These are phyloP conservation scores for Linurgus olivaceus DNA, from an alignment of 2,797 vertebrate genomes.

Conservation along the genomic window DNA sequence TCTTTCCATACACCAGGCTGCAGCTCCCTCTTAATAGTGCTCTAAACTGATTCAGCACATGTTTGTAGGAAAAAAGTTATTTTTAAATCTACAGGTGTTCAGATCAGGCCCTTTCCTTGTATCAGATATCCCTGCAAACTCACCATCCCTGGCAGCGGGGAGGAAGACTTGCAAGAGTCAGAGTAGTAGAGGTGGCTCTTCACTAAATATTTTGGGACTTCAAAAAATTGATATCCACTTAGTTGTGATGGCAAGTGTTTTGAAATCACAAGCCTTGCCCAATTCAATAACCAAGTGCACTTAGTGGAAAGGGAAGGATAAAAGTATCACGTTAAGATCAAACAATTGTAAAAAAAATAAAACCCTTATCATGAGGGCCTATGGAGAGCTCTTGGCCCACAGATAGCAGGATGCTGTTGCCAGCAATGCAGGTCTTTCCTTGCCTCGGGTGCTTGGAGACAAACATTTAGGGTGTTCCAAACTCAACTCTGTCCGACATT, in stretches of 20 bases:
- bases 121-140: neutral
- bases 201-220: neutral
- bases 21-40: neutral
- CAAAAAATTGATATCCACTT: neutral
- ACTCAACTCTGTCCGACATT: neutral
- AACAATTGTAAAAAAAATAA: neutral
- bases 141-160: neutral
- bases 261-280: neutral
- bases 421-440: neutral
- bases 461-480: neutral
- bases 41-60: neutral
- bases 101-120: neutral
- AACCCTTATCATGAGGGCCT: neutral
- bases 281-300: neutral
- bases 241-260: neutral
- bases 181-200: neutral
- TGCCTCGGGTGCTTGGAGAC: neutral
- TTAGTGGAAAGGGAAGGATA: neutral
- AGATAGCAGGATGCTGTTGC: neutral
- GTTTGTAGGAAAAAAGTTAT: fast-evolving
- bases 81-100: neutral
- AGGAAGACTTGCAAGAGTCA: neutral
- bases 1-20: neutral
- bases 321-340: neutral
- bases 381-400: neutral